Evolutionary conservation across 2,797 vertebrate species (phyloP).

Genomic region (Botia kubotai): DNA sequence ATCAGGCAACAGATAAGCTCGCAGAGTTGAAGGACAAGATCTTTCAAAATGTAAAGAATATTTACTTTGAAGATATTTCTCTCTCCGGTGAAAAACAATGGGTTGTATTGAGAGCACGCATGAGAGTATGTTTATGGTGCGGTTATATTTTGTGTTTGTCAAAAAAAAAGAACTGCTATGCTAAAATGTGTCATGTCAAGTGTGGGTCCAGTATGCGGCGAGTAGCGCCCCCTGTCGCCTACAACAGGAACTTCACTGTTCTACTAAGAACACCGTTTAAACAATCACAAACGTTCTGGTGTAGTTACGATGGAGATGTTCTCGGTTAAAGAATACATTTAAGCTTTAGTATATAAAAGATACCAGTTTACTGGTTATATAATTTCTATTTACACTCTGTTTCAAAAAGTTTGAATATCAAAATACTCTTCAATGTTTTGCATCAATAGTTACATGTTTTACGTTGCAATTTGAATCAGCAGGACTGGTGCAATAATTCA

Average conservation of each 20-base stretch:
- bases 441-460: slow-evolving; percentile 11
- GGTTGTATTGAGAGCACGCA: background rate
- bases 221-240: slow-evolving; percentile 1
- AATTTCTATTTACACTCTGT: background rate
- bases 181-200: no score
- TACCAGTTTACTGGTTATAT: background rate
- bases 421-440: background rate
- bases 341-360: background rate
- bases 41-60: background rate
- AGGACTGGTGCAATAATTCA: slow-evolving; percentile 43
- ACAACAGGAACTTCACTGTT: background rate
- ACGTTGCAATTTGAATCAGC: slow-evolving; percentile 45
- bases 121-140: no score
- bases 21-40: background rate
- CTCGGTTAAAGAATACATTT: background rate
- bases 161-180: no score
- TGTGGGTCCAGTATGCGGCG: background rate
- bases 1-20: background rate
- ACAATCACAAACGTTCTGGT: background rate
- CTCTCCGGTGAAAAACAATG: background rate
- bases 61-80: slow-evolving; percentile 2
- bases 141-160: no score
- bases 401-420: no score
- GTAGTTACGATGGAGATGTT: background rate
- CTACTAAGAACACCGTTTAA: background rate